Base-by-base conservation (phyloP, 2,113 vertebrate genomes). In the Hylia prasina region DNA sequence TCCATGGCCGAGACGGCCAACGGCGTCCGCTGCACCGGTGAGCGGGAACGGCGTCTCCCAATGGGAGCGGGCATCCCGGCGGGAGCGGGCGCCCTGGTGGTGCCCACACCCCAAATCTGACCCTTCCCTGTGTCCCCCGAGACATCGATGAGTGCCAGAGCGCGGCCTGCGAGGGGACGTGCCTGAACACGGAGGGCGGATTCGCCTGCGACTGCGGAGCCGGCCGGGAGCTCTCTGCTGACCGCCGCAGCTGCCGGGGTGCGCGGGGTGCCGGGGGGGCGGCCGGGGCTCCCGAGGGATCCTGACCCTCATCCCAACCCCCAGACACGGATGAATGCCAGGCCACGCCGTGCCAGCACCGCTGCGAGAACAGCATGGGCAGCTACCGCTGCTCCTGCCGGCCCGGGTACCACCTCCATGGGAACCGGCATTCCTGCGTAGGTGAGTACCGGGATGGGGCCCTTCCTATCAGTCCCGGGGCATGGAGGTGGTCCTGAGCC, bases 321-420 rank as follows among this genome's bases (percentile, higher is more conserved):
- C 35, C 85, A 98, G 98, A 98, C 71, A 98, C 40, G 0, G 98
- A 98, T 3, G 98, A 98, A 89, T 98, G 98, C 92, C 96, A 98
- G 44, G 90, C 97, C 45, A 97, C 96, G 1, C 98, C 98, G 3
- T 98, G 98, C 79, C 98, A 98, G 93, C 98, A 98, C 45, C 97
- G 94, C 40, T 98, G 98, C 72, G 97, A 96, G 72, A 98, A 98
- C 94, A 97, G 97, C 28, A 44, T 98, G 2, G 98, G 98, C 86
- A 98, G 98, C 94, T 98, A 98, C 93, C 96, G 93, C 83, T 98
- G 98, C 68, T 98, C 98, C 84, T 98, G 98, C 61, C 90, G 95
- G 13, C 54, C 96, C 0, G 98, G 98, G 39, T 98, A 98, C 94
- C 95, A 98, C 30, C 98, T 98, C 24, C 98, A 98, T 0, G 96